Percentiles rank a stretch among this genome's conserved stretches.
Conservation (phyloP, 1,140 invertebrate species). For the Cotesia typhae region DNA sequence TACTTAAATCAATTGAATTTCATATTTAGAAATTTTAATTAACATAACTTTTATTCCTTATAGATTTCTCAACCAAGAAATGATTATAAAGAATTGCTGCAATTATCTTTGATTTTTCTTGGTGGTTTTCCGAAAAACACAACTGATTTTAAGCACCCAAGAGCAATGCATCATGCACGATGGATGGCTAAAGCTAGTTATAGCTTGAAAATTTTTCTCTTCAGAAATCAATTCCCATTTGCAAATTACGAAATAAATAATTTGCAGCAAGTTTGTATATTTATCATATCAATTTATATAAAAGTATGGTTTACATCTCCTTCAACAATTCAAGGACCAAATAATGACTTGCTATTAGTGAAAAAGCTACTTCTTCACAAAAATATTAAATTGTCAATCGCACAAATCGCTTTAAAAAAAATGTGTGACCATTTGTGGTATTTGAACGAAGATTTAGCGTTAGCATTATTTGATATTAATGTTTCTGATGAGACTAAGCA, state of each 20-base stretch:
- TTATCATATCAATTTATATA: slow-evolving; percentile 5
- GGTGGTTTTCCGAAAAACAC: background rate
- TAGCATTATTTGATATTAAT: background rate
- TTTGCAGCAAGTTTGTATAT: slow-evolving; percentile 37
- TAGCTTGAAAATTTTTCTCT: slow-evolving; percentile 40
- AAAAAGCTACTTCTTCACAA: slow-evolving; percentile 33
- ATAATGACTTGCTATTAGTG: background rate
- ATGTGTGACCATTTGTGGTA: background rate
- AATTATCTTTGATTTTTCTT: background rate
- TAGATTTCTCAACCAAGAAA: slow-evolving; percentile 21
- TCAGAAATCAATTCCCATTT: slow-evolving; percentile 42
- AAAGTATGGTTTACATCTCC: too few species aligned
- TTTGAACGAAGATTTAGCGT: background rate
- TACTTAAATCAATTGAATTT: too few species aligned
- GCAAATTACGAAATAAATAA: slow-evolving; percentile 36
- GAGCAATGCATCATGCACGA: slow-evolving; percentile 33
- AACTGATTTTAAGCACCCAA: too few species aligned
- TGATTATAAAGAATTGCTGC: slow-evolving; percentile 25
- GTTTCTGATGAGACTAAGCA: background rate
- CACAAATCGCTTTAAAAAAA: slow-evolving; percentile 29
- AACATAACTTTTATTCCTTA: too few species aligned
- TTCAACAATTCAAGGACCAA: too few species aligned
- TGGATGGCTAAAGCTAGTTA: slow-evolving; percentile 25
- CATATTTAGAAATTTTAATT: too few species aligned
- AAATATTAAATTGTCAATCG: slow-evolving; percentile 18